Evolutionary conservation across 2,797 vertebrate species (phyloP).

Genomic region (Xerus rutilus): DNA sequence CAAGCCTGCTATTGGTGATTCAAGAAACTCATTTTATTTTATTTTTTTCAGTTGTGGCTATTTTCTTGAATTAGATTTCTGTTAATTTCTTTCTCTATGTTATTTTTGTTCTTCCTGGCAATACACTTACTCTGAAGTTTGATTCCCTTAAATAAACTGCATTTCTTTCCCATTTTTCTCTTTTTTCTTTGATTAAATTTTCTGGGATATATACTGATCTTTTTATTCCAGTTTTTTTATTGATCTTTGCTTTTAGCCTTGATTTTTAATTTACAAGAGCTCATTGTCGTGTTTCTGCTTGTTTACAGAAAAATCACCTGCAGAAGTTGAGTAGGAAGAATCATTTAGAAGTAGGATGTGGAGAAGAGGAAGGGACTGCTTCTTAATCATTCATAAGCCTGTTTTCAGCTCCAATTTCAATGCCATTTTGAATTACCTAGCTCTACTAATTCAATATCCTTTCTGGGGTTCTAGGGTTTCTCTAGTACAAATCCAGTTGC

Average conservation of each 20-base stretch:
- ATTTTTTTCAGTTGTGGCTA: not conserved
- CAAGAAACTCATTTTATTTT: not conserved
- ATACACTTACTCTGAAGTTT: not conserved
- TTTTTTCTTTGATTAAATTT: constrained; percentile 12
- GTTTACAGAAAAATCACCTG: constrained; percentile 6
- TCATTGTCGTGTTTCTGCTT: not conserved
- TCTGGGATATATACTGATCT: not conserved
- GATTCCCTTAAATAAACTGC: not conserved
- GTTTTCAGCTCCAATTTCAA: not conserved
- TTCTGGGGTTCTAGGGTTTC: not conserved
- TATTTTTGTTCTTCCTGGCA: constrained; percentile 26
- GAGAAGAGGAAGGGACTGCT: not conserved
- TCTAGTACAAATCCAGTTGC: not conserved
- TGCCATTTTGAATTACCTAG: constrained; percentile 40
- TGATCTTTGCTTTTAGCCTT: constrained; percentile 11
- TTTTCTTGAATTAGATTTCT: constrained; percentile 56
- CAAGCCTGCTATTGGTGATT: not conserved
- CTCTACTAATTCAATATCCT: constrained; percentile 17
- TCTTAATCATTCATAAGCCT: not conserved
- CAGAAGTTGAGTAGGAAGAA: not conserved
- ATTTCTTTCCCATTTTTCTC: constrained; percentile 3
- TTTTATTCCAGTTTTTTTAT: not conserved
- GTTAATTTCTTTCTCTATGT: not conserved
- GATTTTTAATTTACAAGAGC: not conserved
- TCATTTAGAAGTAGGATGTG: not conserved